Percentiles rank a stretch among this genome's conserved stretches.
Evolutionary conservation across 2,888 invertebrate species (phyloP).

Genomic region (Aelia acuminata): DNA sequence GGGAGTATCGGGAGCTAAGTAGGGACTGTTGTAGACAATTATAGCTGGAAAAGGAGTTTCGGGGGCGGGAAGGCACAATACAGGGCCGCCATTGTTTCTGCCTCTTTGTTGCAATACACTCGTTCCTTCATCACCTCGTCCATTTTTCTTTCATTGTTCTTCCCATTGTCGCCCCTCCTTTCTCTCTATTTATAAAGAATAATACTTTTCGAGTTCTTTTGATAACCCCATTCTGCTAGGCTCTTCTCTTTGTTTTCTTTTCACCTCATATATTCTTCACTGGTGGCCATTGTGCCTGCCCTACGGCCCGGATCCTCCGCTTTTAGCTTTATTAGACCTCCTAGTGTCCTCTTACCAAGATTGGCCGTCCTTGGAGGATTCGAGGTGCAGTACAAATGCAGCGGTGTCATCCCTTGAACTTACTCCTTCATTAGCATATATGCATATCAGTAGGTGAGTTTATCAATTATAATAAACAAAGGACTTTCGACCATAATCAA

Average conservation of each 20-base stretch:
- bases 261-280: constrained; percentile 67
- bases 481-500: too few species aligned
- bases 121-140: constrained; percentile 65
- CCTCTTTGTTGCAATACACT: constrained; percentile 66
- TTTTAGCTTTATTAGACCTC: constrained; percentile 64
- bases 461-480: too few species aligned
- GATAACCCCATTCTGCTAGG: constrained; percentile 66
- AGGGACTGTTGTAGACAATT: constrained; percentile 62
- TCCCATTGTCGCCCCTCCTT: constrained; percentile 65
- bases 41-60: constrained; percentile 53
- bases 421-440: too few species aligned
- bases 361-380: constrained; percentile 14
- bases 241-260: constrained; percentile 65
- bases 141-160: constrained; percentile 67
- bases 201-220: constrained; percentile 67
- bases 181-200: constrained; percentile 67
- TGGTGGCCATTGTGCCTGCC: constrained; percentile 64
- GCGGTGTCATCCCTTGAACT: too few species aligned
- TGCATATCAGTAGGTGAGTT: too few species aligned
- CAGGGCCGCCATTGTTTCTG: constrained; percentile 63
- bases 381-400: background rate
- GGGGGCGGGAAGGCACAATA: constrained; percentile 56
- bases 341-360: constrained; percentile 39
- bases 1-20: constrained; percentile 55
- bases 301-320: constrained; percentile 59